Conservation (phyloP, 1,140 invertebrate species). For the Brachionus angularis region DNA sequence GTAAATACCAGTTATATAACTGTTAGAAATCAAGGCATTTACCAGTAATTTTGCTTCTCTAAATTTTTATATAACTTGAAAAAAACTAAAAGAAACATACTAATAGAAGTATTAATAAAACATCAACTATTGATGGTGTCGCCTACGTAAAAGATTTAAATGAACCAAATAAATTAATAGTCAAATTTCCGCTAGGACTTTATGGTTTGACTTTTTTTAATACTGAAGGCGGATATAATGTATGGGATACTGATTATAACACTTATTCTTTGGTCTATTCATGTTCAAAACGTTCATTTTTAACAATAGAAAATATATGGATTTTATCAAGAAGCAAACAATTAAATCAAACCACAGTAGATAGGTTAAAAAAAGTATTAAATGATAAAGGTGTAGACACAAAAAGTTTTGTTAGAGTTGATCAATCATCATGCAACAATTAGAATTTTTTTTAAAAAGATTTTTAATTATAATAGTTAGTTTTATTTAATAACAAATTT, state of each 20-base stretch:
- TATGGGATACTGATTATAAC: slow-evolving; percentile 26
- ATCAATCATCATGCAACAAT: too few species aligned
- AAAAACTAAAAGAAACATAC: not conserved
- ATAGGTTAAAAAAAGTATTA: not conserved
- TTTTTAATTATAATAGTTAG: not conserved
- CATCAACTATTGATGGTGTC: not conserved
- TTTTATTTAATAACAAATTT: not conserved
- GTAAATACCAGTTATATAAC: not conserved
- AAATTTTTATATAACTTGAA: not conserved
- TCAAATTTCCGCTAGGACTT: slow-evolving; percentile 18
- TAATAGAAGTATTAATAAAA: not conserved
- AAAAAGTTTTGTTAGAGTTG: not conserved
- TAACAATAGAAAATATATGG: slow-evolving; percentile 33
- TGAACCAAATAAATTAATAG: slow-evolving; percentile 38
- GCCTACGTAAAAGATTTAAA: slow-evolving; percentile 1
- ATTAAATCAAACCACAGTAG: not conserved
- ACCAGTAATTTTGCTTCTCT: not conserved
- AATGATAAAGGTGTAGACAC: not conserved
- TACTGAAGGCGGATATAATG: slow-evolving; percentile 11
- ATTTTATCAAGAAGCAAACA: slow-evolving; percentile 26
- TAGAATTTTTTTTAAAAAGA: not conserved
- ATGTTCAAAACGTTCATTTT: slow-evolving; percentile 18
- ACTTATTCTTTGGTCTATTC: slow-evolving; percentile 26
- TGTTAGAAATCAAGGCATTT: not conserved
- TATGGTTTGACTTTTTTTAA: not conserved